Evolutionary conservation across 2,113 vertebrate genomes (phyloP).

Genomic region (Pao palembangensis): DNA sequence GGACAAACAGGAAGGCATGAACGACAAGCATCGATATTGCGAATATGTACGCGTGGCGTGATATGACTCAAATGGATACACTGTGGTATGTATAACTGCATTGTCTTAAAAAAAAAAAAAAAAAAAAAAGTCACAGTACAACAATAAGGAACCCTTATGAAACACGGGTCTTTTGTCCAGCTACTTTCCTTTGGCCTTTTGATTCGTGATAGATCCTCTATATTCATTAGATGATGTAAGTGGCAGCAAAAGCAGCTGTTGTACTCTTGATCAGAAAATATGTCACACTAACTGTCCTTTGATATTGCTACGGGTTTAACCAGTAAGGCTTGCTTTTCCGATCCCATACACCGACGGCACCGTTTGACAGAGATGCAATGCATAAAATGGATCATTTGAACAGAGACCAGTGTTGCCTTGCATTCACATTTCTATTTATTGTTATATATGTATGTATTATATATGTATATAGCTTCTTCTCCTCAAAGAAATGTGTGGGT

Average conservation of each 20-base stretch:
- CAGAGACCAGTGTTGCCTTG: slow-evolving; percentile 61
- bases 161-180: slow-evolving; percentile 49
- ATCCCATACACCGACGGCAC: slow-evolving; percentile 47
- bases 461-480: slow-evolving; percentile 51
- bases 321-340: slow-evolving; percentile 52
- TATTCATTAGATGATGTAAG: slow-evolving; percentile 37
- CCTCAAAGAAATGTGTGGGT: slow-evolving; percentile 41
- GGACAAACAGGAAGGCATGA: slow-evolving; percentile 77
- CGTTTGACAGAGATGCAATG: slow-evolving; percentile 51
- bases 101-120: slow-evolving; percentile 35
- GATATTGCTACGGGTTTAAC: slow-evolving; percentile 49
- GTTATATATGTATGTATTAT: slow-evolving; percentile 21
- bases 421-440: slow-evolving; percentile 63
- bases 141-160: slow-evolving; percentile 61
- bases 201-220: slow-evolving; percentile 39
- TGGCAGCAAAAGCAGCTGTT: slow-evolving; percentile 37
- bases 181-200: slow-evolving; percentile 72
- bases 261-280: too few species aligned
- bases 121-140: slow-evolving; percentile 66
- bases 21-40: slow-evolving; percentile 60
- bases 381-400: slow-evolving; percentile 50
- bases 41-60: slow-evolving; percentile 50
- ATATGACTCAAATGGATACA: slow-evolving; percentile 53
- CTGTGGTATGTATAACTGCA: slow-evolving; percentile 64
- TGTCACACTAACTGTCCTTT: slow-evolving; percentile 23